phyloP scores from a whole-genome alignment of 2,113 vertebrate genomes.

The Sinocyclocheilus anshuiensis region DNA sequence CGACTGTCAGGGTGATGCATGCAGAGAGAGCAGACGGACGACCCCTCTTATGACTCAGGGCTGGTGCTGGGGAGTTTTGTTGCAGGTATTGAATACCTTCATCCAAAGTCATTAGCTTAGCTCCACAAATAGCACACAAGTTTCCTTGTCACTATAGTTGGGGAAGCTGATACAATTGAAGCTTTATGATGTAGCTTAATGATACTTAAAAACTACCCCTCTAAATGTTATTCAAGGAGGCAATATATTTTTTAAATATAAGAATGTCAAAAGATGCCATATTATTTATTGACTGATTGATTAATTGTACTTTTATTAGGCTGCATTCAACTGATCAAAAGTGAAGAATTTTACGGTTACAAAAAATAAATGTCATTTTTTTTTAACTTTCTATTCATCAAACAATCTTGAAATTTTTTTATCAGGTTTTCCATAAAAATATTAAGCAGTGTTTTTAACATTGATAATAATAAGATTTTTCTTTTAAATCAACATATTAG shows the following conservation, averaged over 20 bases:
- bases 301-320: neutral
- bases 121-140: neutral
- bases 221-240: neutral
- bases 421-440: too few relatives aligned
- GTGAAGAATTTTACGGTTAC: neutral
- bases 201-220: neutral
- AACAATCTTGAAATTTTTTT: neutral
- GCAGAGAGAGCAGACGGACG: constrained; percentile 51
- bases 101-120: neutral
- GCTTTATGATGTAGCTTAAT: neutral
- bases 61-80: constrained; percentile 4
- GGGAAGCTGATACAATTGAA: neutral
- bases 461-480: neutral
- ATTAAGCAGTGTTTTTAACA: neutral
- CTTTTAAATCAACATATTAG: neutral
- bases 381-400: neutral
- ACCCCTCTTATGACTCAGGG: constrained; percentile 41
- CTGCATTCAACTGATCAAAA: neutral
- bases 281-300: neutral
- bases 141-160: neutral
- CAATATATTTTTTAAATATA: neutral
- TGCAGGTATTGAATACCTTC: neutral
- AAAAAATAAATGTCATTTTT: neutral
- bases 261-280: neutral
- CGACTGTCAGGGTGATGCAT: constrained; percentile 60